A percentile compares a stretch with the other conserved stretches of the same genome.
These are phyloP conservation scores for Cryptomyrus ogoouensis DNA, from an alignment of 2,113 vertebrate species.

Conservation along the genomic window DNA sequence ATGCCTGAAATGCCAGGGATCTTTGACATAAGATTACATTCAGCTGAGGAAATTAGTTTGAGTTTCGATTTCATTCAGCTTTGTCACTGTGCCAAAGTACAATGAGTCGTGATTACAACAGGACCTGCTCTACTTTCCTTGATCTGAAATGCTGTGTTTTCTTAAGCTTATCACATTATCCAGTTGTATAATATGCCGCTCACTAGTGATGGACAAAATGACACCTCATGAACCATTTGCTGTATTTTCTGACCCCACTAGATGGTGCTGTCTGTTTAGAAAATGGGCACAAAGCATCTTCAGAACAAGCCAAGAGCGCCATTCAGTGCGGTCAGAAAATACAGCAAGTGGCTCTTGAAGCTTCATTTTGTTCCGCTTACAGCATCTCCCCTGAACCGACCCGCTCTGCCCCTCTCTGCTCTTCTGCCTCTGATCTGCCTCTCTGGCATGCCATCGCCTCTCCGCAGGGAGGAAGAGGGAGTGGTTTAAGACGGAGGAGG, in stretches of 20 bases:
- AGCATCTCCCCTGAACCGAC: not conserved
- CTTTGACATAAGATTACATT: not conserved
- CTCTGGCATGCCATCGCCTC: not conserved
- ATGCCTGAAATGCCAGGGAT: not conserved
- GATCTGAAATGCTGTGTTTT: not conserved
- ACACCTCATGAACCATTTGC: not conserved
- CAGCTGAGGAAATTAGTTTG: too few species aligned
- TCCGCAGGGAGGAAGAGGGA: slow-evolving; percentile 91
- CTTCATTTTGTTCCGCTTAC: not conserved
- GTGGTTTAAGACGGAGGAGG: slow-evolving; percentile 97
- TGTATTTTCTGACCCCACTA: not conserved
- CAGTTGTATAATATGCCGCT: not conserved
- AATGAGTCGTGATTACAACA: not conserved
- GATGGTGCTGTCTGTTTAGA: not conserved
- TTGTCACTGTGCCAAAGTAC: not conserved
- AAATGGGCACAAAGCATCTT: not conserved
- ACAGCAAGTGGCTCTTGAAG: not conserved
- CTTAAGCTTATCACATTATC: not conserved
- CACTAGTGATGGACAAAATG: not conserved
- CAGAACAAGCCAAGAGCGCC: not conserved
- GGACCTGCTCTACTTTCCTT: not conserved
- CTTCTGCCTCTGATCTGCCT: not conserved
- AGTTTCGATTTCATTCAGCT: not conserved
- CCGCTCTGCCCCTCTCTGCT: not conserved
- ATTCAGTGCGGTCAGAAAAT: not conserved